A percentile compares a stretch with the other conserved stretches of the same genome.
phyloP scores from a whole-genome alignment of 2,113 vertebrate species.

The Dendropsophus ebraccatus region DNA sequence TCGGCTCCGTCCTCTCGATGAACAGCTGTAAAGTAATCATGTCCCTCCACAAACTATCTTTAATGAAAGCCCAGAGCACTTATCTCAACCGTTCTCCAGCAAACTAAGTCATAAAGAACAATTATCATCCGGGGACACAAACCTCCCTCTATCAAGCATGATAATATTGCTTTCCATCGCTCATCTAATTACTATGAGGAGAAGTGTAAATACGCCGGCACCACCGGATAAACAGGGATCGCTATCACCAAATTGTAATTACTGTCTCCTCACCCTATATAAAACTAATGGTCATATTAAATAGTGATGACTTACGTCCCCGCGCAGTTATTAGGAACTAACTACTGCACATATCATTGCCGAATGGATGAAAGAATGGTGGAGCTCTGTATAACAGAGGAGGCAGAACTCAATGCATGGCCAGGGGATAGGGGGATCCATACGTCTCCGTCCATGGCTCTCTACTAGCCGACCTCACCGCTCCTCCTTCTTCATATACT shows the following conservation, averaged over 20 bases:
- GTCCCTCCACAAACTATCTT: constrained; percentile 28
- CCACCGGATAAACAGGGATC: constrained; percentile 26
- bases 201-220: constrained; percentile 28
- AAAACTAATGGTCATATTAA: constrained; percentile 28
- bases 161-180: neutral
- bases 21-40: constrained; percentile 13
- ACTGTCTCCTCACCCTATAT: constrained; percentile 4
- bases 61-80: constrained; percentile 44
- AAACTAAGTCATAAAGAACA: constrained; percentile 39
- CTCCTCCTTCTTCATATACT: neutral
- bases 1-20: neutral
- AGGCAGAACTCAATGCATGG: neutral
- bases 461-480: too few relatives aligned
- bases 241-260: constrained; percentile 17
- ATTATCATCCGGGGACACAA: constrained; percentile 35
- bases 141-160: neutral
- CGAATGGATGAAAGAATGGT: too few relatives aligned
- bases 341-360: constrained; percentile 17
- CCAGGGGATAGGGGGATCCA: neutral
- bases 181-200: constrained; percentile 15
- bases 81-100: constrained; percentile 20
- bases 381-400: too few relatives aligned
- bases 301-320: constrained; percentile 1
- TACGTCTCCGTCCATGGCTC: neutral
- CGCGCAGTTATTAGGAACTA: neutral